phyloP scores from a whole-genome alignment of 2,797 vertebrate species.

The Pantherophis vulpinus region DNA sequence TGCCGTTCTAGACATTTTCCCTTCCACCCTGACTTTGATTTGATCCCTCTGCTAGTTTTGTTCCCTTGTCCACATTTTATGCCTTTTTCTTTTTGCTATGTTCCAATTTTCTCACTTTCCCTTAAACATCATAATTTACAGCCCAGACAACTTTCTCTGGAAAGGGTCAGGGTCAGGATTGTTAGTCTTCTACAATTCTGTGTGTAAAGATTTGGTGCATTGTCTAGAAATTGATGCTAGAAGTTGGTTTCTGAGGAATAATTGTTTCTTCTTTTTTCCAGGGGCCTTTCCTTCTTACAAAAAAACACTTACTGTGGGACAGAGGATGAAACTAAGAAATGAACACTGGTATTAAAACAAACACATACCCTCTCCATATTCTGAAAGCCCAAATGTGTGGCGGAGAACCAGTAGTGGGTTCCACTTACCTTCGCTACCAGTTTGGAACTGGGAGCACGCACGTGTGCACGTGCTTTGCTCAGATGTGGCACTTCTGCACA shows the following conservation, averaged over 20 bases:
- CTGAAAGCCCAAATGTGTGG: background rate
- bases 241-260: background rate
- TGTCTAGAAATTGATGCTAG: background rate
- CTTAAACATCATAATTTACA: constrained; percentile 27
- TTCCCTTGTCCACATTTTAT: background rate
- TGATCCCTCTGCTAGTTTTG: background rate
- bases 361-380: background rate
- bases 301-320: background rate
- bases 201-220: background rate
- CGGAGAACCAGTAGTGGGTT: background rate
- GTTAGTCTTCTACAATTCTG: background rate
- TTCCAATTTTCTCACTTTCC: constrained; percentile 6
- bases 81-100: background rate
- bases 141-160: background rate
- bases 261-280: background rate
- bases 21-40: background rate
- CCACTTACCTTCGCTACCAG: too few species aligned
- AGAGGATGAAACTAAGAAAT: background rate
- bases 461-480: too few species aligned
- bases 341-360: background rate
- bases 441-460: too few species aligned
- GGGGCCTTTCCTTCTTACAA: background rate
- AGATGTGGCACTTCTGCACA: too few species aligned
- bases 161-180: background rate
- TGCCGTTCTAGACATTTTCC: background rate